These are phyloP conservation scores for Hoplodrina blanda DNA, from an alignment of 2,888 invertebrate species.

Conservation along the genomic window DNA sequence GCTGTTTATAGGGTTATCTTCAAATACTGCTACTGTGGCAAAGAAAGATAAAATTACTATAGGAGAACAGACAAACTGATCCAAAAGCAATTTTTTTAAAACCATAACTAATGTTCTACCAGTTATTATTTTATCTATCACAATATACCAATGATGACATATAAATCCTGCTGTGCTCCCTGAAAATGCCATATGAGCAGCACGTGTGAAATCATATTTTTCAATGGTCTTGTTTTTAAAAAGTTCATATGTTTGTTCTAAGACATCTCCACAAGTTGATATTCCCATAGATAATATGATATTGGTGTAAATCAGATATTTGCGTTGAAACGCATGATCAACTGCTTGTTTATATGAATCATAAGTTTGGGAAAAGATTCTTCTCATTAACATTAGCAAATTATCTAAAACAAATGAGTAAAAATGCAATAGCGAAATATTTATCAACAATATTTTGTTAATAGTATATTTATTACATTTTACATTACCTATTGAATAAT, in stretches of 20 bases:
- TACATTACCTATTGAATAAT: too few relatives aligned
- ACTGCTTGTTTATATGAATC: constrained; percentile 72
- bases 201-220: constrained; percentile 91
- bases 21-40: constrained; percentile 93
- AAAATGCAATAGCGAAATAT: constrained; percentile 48
- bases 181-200: constrained; percentile 94
- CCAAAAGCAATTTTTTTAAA: constrained; percentile 94
- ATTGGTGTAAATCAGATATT: constrained; percentile 95
- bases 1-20: constrained; percentile 91
- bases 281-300: constrained; percentile 93
- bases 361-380: constrained; percentile 74
- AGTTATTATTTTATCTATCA: constrained; percentile 93
- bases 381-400: constrained; percentile 74
- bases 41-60: constrained; percentile 95
- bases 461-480: too few relatives aligned
- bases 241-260: constrained; percentile 95
- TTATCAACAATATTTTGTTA: constrained; percentile 66
- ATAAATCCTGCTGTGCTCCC: constrained; percentile 94
- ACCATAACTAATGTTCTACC: constrained; percentile 92
- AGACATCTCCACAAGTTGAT: constrained; percentile 94
- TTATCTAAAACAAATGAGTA: constrained; percentile 76
- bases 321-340: constrained; percentile 89
- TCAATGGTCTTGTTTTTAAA: constrained; percentile 68
- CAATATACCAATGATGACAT: constrained; percentile 96
- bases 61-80: constrained; percentile 96